Evolutionary conservation across 1,140 invertebrate genomes (phyloP).

Genomic region (Papilio aristodemus): DNA sequence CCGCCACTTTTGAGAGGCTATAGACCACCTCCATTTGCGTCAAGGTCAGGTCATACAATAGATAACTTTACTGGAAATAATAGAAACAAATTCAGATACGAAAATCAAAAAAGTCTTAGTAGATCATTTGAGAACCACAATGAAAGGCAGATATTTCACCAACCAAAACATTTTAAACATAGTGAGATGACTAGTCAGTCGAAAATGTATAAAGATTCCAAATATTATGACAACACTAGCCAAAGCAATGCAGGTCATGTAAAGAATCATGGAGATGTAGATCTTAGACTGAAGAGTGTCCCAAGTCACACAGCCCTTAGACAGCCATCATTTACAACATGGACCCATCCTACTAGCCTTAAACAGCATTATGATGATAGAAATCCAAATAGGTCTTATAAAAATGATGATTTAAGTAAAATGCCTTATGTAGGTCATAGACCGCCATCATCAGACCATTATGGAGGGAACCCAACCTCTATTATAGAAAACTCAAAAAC

Average conservation of each 20-base stretch:
- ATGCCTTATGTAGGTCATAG: constrained; percentile 61
- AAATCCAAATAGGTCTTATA: constrained; percentile 40
- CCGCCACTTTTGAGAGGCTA: constrained; percentile 47
- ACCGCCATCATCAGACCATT: constrained; percentile 72
- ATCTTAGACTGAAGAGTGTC: constrained; percentile 50
- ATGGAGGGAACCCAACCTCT: constrained; percentile 58
- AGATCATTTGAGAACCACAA: constrained; percentile 42
- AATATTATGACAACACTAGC: constrained; percentile 25
- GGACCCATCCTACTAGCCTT: constrained; percentile 33
- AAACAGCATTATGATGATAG: constrained; percentile 46
- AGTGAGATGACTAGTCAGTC: constrained; percentile 18
- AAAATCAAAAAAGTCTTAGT: constrained; percentile 37
- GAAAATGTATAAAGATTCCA: constrained; percentile 27
- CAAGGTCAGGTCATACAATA: constrained; percentile 19
- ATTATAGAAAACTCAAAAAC: constrained; percentile 60
- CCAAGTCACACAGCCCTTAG: constrained; percentile 23
- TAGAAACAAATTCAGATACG: constrained; percentile 48
- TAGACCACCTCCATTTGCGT: constrained; percentile 39
- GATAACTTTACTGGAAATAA: constrained; percentile 36
- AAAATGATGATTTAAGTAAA: constrained; percentile 46
- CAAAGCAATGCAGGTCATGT: constrained; percentile 45
- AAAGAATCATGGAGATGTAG: constrained; percentile 67
- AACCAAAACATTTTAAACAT: constrained; percentile 16
- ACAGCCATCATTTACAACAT: not conserved
- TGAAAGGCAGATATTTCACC: constrained; percentile 36